Conservation (phyloP, 2,113 vertebrate species). For the Athene noctua region DNA sequence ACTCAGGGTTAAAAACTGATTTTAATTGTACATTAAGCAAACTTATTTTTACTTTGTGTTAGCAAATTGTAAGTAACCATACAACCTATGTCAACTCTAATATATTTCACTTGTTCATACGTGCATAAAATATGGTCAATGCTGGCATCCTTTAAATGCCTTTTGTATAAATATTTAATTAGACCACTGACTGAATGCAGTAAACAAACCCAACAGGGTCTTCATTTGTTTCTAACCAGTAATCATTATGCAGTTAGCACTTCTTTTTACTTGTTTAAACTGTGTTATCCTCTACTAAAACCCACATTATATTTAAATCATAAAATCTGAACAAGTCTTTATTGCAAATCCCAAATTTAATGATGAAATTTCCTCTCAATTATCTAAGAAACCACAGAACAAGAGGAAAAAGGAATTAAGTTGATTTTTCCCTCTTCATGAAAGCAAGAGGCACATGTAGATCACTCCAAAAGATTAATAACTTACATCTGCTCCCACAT, state of each 20-base stretch:
- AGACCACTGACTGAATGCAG: neutral
- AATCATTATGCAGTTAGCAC: slow-evolving; percentile 19
- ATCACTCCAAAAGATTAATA: neutral
- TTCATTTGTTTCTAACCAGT: slow-evolving; percentile 30
- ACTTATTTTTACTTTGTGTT: slow-evolving; percentile 31
- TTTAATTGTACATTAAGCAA: neutral
- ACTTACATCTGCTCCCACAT: neutral
- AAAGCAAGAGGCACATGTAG: neutral
- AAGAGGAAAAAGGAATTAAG: neutral
- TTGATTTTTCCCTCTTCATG: neutral
- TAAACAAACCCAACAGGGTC: neutral
- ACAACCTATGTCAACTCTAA: slow-evolving; percentile 34
- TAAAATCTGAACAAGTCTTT: neutral
- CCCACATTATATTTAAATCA: neutral
- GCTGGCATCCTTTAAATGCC: slow-evolving; percentile 49
- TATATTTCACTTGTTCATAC: slow-evolving; percentile 58
- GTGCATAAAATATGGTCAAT: slow-evolving; percentile 50
- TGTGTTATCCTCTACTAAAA: neutral
- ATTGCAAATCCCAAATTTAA: neutral
- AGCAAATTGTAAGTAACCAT: slow-evolving; percentile 30
- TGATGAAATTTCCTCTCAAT: neutral
- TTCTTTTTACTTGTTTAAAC: slow-evolving; percentile 18
- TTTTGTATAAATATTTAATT: slow-evolving; percentile 68
- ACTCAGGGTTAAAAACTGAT: neutral
- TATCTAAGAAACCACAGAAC: neutral